Percentiles rank a stretch among this genome's conserved stretches.
Evolutionary conservation across 1,140 invertebrate genomes (phyloP).

Genomic region (Tigriopus japonicus): DNA sequence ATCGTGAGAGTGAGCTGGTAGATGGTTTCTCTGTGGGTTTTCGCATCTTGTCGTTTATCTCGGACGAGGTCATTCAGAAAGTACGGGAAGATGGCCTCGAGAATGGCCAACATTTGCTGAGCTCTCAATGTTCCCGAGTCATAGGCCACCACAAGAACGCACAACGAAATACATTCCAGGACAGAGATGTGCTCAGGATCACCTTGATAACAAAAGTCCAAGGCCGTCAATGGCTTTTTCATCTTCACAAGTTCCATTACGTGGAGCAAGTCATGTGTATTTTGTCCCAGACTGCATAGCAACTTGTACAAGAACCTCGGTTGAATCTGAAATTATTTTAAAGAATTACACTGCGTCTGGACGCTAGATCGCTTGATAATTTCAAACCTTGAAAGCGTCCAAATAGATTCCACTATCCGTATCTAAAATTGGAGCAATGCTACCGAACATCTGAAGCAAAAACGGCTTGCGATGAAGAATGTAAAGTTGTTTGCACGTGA

Average conservation of each 20-base stretch:
- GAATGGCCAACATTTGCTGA: slow-evolving; percentile 86
- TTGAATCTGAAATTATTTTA: slow-evolving; percentile 45
- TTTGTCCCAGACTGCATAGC: slow-evolving; percentile 73
- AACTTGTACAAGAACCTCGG: slow-evolving; percentile 74
- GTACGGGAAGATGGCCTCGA: slow-evolving; percentile 87
- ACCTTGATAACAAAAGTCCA: slow-evolving; percentile 92
- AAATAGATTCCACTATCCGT: slow-evolving; percentile 63
- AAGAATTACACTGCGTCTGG: no score
- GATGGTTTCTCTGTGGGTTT: slow-evolving; percentile 70
- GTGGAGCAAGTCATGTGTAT: slow-evolving; percentile 78
- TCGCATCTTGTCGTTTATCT: slow-evolving; percentile 55
- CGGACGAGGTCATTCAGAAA: slow-evolving; percentile 82
- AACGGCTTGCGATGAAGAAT: slow-evolving; percentile 95
- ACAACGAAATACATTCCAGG: slow-evolving; percentile 77
- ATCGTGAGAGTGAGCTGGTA: slow-evolving; percentile 83
- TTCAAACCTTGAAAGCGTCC: slow-evolving; percentile 72
- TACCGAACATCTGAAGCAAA: slow-evolving; percentile 96
- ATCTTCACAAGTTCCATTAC: slow-evolving; percentile 88
- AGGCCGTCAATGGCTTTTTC: slow-evolving; percentile 83
- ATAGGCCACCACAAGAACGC: slow-evolving; percentile 94
- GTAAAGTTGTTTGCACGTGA: slow-evolving; percentile 96
- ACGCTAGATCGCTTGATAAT: no score
- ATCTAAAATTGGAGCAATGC: slow-evolving; percentile 84
- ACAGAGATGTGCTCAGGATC: slow-evolving; percentile 86
- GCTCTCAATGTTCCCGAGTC: slow-evolving; percentile 82